Percentiles rank a stretch among this genome's conserved stretches.
These are phyloP conservation scores for Aphaenogaster ashmeadi DNA, from an alignment of 1,140 invertebrate species.

Conservation along the genomic window DNA sequence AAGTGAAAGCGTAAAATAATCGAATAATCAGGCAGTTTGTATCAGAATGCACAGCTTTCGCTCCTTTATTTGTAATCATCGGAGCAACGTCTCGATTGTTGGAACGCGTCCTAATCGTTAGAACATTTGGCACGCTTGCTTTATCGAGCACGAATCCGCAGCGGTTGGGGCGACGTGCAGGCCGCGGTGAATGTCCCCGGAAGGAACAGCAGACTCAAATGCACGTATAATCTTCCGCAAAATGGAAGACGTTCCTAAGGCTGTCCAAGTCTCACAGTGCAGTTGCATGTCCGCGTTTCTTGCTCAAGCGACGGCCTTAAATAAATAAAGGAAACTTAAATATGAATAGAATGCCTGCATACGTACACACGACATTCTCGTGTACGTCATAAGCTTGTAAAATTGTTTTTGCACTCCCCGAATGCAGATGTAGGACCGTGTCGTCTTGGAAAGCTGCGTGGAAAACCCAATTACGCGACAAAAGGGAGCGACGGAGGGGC, in stretches of 20 bases:
- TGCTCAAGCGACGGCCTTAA: not conserved
- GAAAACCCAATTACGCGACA: not conserved
- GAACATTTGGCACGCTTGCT: conserved; percentile 16
- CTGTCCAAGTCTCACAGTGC: not conserved
- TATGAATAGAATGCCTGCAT: not conserved
- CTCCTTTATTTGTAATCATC: not conserved
- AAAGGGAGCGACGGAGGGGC: not conserved
- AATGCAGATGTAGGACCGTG: not conserved
- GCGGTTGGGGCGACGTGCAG: not conserved
- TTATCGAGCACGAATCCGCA: not conserved
- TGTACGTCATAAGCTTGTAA: not conserved
- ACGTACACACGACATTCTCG: not conserved
- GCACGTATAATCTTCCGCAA: not conserved
- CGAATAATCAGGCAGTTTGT: not conserved
- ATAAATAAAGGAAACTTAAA: conserved; percentile 17
- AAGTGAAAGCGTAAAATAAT: not conserved
- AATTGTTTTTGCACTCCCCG: not conserved
- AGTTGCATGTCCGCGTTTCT: not conserved
- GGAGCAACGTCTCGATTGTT: not conserved
- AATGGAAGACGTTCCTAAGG: not conserved
- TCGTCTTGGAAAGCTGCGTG: conserved; percentile 3
- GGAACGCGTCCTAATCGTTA: conserved; percentile 38
- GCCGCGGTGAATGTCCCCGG: conserved; percentile 28
- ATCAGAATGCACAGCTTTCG: not conserved
- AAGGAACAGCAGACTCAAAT: not conserved